Conservation (phyloP, 2,888 invertebrate species). For the Anoncus sp. region DNA sequence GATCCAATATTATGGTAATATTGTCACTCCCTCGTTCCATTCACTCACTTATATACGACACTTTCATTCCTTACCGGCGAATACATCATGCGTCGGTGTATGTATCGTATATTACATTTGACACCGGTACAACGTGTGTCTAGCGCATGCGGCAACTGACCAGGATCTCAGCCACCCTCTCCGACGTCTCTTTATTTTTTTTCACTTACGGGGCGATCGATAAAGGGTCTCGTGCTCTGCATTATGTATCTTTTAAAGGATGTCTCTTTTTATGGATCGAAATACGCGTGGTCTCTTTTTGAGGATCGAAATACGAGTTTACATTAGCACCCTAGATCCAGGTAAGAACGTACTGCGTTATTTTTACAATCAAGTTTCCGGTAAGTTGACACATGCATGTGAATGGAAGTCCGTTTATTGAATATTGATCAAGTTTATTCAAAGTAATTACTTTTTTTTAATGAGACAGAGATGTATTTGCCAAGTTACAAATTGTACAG, state of each 20-base stretch:
- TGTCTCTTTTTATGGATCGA: background rate
- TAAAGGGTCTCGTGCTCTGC: background rate
- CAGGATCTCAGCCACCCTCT: background rate
- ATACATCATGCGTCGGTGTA: slow-evolving; percentile 37
- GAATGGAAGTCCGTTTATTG: background rate
- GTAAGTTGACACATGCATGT: background rate
- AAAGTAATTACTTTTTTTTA: background rate
- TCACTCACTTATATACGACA: slow-evolving; percentile 17
- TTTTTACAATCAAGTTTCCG: background rate
- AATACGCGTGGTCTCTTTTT: slow-evolving; percentile 8
- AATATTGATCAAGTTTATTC: too few species aligned
- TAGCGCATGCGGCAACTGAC: slow-evolving; percentile 7
- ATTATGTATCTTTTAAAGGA: background rate
- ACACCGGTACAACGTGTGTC: slow-evolving; percentile 39
- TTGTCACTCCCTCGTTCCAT: slow-evolving; percentile 50
- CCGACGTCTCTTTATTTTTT: slow-evolving; percentile 6
- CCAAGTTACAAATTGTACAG: background rate
- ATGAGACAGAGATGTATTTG: background rate
- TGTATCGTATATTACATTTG: slow-evolving; percentile 40
- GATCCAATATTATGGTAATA: slow-evolving; percentile 80
- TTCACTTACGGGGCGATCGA: background rate
- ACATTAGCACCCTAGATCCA: background rate
- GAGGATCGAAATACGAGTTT: background rate
- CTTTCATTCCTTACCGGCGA: slow-evolving; percentile 27
- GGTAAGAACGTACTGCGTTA: background rate